These are phyloP conservation scores for Pluvialis apricaria DNA, from an alignment of 2,113 vertebrate genomes.

Conservation along the genomic window DNA sequence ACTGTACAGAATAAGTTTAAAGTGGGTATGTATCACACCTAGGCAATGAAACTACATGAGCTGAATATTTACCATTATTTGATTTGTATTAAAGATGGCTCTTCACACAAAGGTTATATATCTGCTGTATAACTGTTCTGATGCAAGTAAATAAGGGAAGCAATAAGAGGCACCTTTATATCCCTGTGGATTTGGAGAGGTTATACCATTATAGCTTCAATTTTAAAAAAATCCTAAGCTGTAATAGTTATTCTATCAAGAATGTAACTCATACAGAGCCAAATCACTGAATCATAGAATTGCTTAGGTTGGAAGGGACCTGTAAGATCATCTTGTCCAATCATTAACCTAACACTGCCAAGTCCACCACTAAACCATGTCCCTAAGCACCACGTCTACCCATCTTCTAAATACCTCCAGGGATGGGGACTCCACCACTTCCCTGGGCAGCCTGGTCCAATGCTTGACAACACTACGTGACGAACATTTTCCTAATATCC, in stretches of 20 bases:
- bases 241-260: neutral
- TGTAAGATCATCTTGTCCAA: too few species aligned
- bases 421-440: too few species aligned
- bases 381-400: too few species aligned
- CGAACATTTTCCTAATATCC: too few species aligned
- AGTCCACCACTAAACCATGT: too few species aligned
- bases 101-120: neutral
- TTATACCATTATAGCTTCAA: neutral
- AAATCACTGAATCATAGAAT: too few species aligned
- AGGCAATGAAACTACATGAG: neutral
- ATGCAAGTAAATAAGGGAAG: neutral
- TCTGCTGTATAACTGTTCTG: neutral
- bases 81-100: neutral
- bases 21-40: neutral
- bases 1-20: neutral
- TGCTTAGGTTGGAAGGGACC: too few species aligned
- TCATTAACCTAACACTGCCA: too few species aligned
- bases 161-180: neutral
- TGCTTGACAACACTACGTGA: too few species aligned
- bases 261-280: neutral
- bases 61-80: neutral
- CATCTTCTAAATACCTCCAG: too few species aligned
- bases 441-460: too few species aligned
- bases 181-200: neutral
- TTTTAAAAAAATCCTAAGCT: rapidly evolving